Percentiles rank a stretch among this genome's conserved stretches.
These are phyloP conservation scores for Dolichopus griseipennis DNA, from an alignment of 2,888 invertebrate genomes.

Conservation along the genomic window DNA sequence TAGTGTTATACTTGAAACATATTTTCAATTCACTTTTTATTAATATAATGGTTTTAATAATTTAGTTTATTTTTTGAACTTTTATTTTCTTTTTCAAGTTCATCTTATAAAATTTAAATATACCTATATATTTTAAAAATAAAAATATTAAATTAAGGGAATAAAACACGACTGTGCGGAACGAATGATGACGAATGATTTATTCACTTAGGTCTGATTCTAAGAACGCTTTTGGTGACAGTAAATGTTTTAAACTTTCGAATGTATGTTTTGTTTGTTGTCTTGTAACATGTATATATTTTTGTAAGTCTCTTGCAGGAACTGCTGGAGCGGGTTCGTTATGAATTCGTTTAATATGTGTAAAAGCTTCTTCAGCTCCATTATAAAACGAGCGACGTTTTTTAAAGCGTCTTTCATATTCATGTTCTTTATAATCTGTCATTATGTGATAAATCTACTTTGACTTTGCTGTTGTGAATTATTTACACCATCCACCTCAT, in stretches of 20 bases:
- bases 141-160: too few relatives aligned
- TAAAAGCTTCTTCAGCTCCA: conserved; percentile 96
- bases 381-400: conserved; percentile 82
- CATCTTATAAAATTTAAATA: too few relatives aligned
- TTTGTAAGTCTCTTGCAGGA: conserved; percentile 87
- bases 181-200: too few relatives aligned
- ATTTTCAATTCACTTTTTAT: too few relatives aligned
- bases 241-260: conserved; percentile 84
- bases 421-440: conserved; percentile 97
- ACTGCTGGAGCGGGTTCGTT: conserved; percentile 66
- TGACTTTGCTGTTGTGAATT: conserved; percentile 61
- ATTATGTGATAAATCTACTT: conserved; percentile 83
- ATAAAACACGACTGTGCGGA: too few relatives aligned
- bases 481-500: conserved; percentile 86
- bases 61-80: too few relatives aligned
- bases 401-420: conserved; percentile 85
- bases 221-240: conserved; percentile 89
- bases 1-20: too few relatives aligned
- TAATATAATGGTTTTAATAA: too few relatives aligned
- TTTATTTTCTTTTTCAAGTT: too few relatives aligned
- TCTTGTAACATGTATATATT: conserved; percentile 88
- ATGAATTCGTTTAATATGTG: conserved; percentile 82
- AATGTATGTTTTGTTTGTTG: conserved; percentile 95
- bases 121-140: too few relatives aligned
- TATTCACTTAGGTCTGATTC: conserved; percentile 87